phyloP scores from a whole-genome alignment of 2,888 invertebrate species.

The Aquatica leii region DNA sequence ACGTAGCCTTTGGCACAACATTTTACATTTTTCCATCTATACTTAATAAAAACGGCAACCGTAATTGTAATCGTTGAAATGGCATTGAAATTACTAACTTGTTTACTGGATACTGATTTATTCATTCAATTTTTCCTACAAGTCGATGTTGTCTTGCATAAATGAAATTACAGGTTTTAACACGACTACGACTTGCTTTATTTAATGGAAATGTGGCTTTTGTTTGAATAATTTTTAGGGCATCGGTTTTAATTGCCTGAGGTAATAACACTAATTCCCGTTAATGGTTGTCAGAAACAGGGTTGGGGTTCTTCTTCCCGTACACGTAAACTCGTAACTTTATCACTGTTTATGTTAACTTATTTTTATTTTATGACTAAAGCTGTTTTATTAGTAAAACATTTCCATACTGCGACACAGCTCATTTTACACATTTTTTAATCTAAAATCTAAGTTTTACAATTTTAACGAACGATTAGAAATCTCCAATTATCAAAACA shows the following conservation, averaged over 20 bases:
- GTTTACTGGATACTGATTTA: slow-evolving; percentile 13
- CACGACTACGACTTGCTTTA: background rate
- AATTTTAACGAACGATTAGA: too few relatives aligned
- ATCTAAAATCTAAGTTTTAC: too few relatives aligned
- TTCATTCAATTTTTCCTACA: slow-evolving; percentile 10
- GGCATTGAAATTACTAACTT: slow-evolving; percentile 33
- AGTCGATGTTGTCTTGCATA: slow-evolving; percentile 1
- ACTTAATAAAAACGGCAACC: slow-evolving; percentile 39
- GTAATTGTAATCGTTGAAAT: slow-evolving; percentile 36
- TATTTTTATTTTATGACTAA: slow-evolving; percentile 1
- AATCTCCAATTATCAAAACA: too few relatives aligned
- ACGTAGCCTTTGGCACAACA: slow-evolving; percentile 25
- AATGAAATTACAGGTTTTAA: slow-evolving; percentile 10
- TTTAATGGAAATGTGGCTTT: slow-evolving; percentile 7
- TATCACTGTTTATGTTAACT: slow-evolving; percentile 4
- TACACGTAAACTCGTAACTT: slow-evolving; percentile 1
- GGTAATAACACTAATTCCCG: slow-evolving; percentile 10
- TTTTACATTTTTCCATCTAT: slow-evolving; percentile 34
- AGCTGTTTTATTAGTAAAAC: slow-evolving; percentile 2
- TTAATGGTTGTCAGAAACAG: slow-evolving; percentile 9
- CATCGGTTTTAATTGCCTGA: slow-evolving; percentile 6
- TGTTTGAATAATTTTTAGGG: slow-evolving; percentile 12
- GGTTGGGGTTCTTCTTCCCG: background rate
- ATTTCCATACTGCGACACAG: too few relatives aligned
- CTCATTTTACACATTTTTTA: too few relatives aligned